A percentile compares a stretch with the other conserved stretches of the same genome.
Evolutionary conservation across 2,113 vertebrate genomes (phyloP).

Genomic region (Dromiciops gliroides): DNA sequence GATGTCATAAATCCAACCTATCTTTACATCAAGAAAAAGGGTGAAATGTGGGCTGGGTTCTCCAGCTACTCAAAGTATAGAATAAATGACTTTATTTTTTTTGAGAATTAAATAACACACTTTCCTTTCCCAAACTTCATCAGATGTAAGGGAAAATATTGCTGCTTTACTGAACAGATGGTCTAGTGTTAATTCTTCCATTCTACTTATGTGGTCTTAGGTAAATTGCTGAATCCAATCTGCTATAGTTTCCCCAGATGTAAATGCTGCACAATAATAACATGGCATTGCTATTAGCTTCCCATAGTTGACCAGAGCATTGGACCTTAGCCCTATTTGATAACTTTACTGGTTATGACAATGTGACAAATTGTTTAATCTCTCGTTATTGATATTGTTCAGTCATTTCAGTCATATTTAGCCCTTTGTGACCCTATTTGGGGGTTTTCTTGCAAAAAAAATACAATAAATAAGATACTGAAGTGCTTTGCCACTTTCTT

Average conservation of each 20-base stretch:
- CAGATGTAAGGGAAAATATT: neutral
- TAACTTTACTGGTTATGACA: neutral
- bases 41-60: neutral
- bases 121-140: neutral
- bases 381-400: neutral
- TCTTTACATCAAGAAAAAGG: neutral
- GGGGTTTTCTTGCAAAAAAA: neutral
- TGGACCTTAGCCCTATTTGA: neutral
- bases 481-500: too few species aligned
- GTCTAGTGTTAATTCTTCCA: neutral
- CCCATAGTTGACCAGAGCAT: neutral
- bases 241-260: too few species aligned
- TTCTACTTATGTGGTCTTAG: neutral
- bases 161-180: neutral
- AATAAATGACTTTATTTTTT: neutral
- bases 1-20: slow-evolving; percentile 22
- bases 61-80: neutral
- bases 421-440: neutral
- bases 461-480: too few species aligned
- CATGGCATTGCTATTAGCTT: neutral
- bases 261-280: neutral
- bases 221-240: neutral
- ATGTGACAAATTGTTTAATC: neutral
- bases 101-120: neutral
- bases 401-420: neutral